Evolutionary conservation across 2,888 invertebrate genomes (phyloP), one percentile per base, ranked within the genome.

Genomic region (Rapana venosa): DNA sequence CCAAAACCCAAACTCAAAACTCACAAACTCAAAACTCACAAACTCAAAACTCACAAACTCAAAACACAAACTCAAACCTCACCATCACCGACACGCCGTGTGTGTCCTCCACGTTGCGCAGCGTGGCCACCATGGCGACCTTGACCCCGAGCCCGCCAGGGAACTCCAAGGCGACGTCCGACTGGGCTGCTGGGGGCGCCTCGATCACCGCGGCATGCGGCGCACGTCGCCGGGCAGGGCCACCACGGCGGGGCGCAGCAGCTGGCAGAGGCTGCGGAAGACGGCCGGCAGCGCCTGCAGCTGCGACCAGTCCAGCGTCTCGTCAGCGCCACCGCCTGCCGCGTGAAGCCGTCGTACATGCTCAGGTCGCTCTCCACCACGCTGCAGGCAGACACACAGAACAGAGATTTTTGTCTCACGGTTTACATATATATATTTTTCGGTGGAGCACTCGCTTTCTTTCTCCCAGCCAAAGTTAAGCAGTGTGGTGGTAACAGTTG

Each of bases 101-200:
- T 0, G 98, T 97, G 94, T 98, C 97, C 74, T 97, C 97, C 90
- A 99, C 97, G 96, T 98, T 98, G 92, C 97, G 97, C 92, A 99
- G 97, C 95, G 98, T 98, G 0, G 98, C 98, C 94, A 98, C 98
- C 90, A 99, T 97, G 26, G 98, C 98, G 77, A 99, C 97, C 70
- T 98, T 98, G 91, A 98, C 97, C 87, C 99, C 97, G 6, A 99
- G 97, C 0, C 99, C 99, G 0, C 99, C 98, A n/a, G 98, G 98
- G 95, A 99, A 98, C 95, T 98, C 98, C 90, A 98, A 96, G 4
- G 98, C n/a, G 88, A 97, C 97, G 93, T 98, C 98, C 26, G 98
- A 97, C 26, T 98, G 97, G 95, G n/a, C n/a, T n/a, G 98, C 97
- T 85, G 97, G 97, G 1, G 99, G 99, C 95, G 99, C 98, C 88